Base-by-base conservation (phyloP, 2,113 vertebrate genomes). In the Oryzias javanicus region DNA sequence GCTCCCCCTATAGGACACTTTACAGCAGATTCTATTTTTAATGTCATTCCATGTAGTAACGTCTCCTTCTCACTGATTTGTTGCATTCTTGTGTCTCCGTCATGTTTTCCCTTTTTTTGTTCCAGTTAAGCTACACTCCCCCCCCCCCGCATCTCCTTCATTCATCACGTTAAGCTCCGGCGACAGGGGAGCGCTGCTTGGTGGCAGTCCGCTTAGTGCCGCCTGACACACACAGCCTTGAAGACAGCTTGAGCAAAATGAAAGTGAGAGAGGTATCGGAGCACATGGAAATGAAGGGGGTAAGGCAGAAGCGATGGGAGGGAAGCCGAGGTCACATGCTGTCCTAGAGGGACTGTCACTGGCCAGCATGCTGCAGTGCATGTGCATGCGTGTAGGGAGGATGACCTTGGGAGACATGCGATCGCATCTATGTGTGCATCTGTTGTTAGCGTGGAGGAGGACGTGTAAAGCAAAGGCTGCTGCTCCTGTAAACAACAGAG, bases 161-260 rank as follows among this genome's bases (percentile, higher is more conserved):
- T 87, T 81, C 80, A 85, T 88, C 86, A 88, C 25, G 22, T 64
- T 86, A 83, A 86, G 67, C 52, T 50, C 7, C 56, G 27, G 60
- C 76, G 84, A 85, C 84, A 83, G 58, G 72, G 65, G 48, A 67
- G 72, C 12, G 42, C 75, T 89, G 74, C 77, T 83, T 42, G 22
- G 74, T 87, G 84, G 84, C 84, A 86, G 74, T 47, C 58, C 47
- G 74, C 69, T 86, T 88, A 88, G 88, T 77, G 70, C 80, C 72
- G 76, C 82, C 81, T 86, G 85, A 89, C 80, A 16, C 60, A 49
- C 81, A 81, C 76, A 74, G 80, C 82, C 82, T 89, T 81, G 78
- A 80, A 81, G 82, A 85, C 76, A 65, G 56, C 64, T 56, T 49
- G 8, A 22, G 4, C 56, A 58, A 81, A 82, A 70, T 80, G 61